Base-by-base conservation (phyloP, 1,140 invertebrate genomes). In the Gryllus bimaculatus region DNA sequence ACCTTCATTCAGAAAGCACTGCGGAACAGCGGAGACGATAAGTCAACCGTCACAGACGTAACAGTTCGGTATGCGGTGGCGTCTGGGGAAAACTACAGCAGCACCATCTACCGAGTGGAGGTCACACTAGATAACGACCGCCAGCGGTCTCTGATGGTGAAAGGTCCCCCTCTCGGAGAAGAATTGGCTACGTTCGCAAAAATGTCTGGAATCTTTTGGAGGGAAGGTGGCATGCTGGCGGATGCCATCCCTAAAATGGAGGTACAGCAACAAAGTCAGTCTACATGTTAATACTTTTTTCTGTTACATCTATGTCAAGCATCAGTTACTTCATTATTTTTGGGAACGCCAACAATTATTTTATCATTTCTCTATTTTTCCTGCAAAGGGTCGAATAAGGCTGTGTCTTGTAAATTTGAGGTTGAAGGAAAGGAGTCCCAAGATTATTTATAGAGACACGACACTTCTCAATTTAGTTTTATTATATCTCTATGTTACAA, bases 51-150 rank as follows among this genome's bases (percentile, higher is more conserved):
- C 10, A 83, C 78, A 5, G 81, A 85, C 80, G 79, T 85, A 76
- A 47, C 48, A 8, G 82, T 83, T 0, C 85, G 85, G 77, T 81
- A 84, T 0, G 87, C 87, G 0, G 86, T 85, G 0, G 82, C 80
- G 54, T 84, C 86, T 79, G 88, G 87, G 47, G 87, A 89, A 79
- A 88, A 88, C 83, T 89, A 88, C 48, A 84, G 85, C 8, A 87
- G 87, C 73, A 84, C 86, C 10, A 85, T 89, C 84, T 81, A 86
- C 47, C 84, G 87, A 2, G 81, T 83, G 2, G 80, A 13, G 49
- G 80, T 85, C 8, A 66, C 54, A 66, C 54, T 66, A 7, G 54
- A 66, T 66, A 7, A 66, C 7, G 54, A 7, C 10, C 54, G 18
- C 54, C 10, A 13, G 54, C 54, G 7, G 7, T 66, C 54, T 10